A percentile compares a stretch with the other conserved stretches of the same genome.
These are phyloP conservation scores for Rissa tridactyla DNA, from an alignment of 2,113 vertebrate genomes.

Conservation along the genomic window DNA sequence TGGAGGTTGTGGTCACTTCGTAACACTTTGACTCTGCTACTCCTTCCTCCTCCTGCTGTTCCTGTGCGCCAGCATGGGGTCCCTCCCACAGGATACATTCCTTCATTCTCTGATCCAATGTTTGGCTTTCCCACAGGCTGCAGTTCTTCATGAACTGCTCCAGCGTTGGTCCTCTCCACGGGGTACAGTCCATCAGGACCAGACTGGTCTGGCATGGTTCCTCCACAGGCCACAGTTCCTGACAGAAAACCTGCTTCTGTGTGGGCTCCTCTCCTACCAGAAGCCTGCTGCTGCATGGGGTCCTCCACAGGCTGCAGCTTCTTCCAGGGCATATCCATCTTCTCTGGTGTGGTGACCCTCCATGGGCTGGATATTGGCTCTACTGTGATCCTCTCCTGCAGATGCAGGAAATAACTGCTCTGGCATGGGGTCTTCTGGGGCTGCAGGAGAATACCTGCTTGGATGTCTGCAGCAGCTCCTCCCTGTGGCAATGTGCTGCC, in stretches of 20 bases:
- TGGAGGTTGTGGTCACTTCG: background rate
- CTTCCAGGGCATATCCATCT: too few relatives aligned
- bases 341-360: background rate
- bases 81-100: background rate
- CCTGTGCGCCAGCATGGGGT: rapidly evolving
- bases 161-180: background rate
- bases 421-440: background rate
- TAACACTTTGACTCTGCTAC: background rate
- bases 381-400: rapidly evolving
- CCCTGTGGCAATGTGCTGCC: too few relatives aligned
- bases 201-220: rapidly evolving
- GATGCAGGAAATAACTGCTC: background rate
- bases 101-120: rapidly evolving
- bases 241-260: background rate
- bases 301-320: background rate
- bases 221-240: background rate
- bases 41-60: background rate
- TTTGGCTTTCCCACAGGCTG: background rate
- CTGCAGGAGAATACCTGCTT: background rate
- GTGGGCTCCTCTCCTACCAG: background rate
- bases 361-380: background rate
- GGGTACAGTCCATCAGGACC: background rate
- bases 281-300: background rate
- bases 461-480: background rate
- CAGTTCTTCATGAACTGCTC: background rate